Percentiles rank a stretch among this genome's conserved stretches.
Conservation (phyloP, 2,797 vertebrate species). For the Ctenochaetus hawaiiensis region DNA sequence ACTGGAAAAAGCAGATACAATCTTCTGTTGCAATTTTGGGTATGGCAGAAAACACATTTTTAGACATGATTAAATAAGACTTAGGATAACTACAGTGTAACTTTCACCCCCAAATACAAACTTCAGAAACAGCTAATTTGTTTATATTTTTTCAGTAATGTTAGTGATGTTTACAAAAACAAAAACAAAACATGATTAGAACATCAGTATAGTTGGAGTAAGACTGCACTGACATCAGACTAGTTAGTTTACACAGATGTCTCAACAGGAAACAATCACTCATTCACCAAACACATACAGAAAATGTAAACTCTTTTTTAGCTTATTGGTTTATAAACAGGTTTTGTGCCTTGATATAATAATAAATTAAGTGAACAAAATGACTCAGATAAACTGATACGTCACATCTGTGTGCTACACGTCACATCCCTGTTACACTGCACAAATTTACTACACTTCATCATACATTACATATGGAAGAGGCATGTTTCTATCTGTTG, state of each 20-base stretch:
- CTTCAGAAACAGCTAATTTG: background rate
- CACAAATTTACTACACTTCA: background rate
- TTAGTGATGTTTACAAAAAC: background rate
- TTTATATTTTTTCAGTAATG: background rate
- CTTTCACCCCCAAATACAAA: constrained; percentile 8
- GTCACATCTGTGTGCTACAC: background rate
- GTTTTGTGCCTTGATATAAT: background rate
- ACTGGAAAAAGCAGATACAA: constrained; percentile 55
- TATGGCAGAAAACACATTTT: constrained; percentile 7
- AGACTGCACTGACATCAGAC: background rate
- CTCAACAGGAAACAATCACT: background rate
- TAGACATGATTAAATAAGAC: background rate
- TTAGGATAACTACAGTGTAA: background rate
- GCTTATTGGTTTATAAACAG: constrained; percentile 11
- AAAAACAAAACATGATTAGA: background rate
- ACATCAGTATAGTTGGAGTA: background rate
- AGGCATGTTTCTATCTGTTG: background rate
- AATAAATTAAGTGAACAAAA: constrained; percentile 17
- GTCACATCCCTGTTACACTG: background rate
- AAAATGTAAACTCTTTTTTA: constrained; percentile 10
- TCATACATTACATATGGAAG: background rate
- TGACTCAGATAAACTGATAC: constrained; percentile 17
- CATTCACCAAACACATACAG: constrained; percentile 20
- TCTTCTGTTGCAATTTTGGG: constrained; percentile 33
- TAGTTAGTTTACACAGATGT: background rate